Evolutionary conservation across 35 echinoderm and acorn worm species (phyloP).

Genomic region (Heliocidaris tuberculata): DNA sequence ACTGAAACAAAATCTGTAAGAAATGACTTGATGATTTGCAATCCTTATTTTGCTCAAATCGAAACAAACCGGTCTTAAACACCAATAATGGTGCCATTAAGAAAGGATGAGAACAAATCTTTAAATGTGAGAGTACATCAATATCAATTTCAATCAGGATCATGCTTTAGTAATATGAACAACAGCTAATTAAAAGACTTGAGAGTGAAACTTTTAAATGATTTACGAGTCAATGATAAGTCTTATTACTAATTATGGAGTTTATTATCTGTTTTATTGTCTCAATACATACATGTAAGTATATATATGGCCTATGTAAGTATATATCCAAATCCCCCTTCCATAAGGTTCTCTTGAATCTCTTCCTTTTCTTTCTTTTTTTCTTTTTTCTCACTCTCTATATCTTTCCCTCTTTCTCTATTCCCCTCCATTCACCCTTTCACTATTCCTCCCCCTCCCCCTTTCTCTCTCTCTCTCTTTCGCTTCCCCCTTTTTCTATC

Average conservation of each 20-base stretch:
- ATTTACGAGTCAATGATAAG: not conserved
- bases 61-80: not conserved
- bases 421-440: too few species aligned
- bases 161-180: not conserved
- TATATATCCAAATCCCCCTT: not conserved
- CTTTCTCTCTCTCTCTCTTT: too few species aligned
- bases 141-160: not conserved
- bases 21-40: too few species aligned
- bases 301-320: too few species aligned
- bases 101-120: not conserved
- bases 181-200: not conserved
- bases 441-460: too few species aligned
- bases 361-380: not conserved
- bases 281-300: too few species aligned
- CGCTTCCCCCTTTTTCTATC: too few species aligned
- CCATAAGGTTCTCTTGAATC: too few species aligned
- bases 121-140: not conserved
- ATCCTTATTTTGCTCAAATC: not conserved
- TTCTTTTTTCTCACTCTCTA: not conserved
- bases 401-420: not conserved
- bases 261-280: not conserved
- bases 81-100: not conserved
- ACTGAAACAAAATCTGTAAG: not conserved
- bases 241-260: not conserved
- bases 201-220: not conserved